phyloP scores from a whole-genome alignment of 2,888 invertebrate genomes.

The Laothoe populi region DNA sequence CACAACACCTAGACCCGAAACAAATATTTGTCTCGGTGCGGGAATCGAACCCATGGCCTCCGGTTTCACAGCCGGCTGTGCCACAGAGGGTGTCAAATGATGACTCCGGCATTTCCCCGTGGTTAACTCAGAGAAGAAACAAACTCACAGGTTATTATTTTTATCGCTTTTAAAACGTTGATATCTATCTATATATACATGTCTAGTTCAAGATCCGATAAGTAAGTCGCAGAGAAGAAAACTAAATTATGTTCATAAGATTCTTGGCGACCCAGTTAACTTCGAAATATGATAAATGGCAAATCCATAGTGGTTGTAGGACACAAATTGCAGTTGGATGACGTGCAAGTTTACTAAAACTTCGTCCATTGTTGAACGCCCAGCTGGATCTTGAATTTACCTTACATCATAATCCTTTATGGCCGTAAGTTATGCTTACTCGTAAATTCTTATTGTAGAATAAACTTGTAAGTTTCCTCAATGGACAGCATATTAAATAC shows the following conservation, averaged over 20 bases:
- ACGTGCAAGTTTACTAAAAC: slow-evolving; percentile 15
- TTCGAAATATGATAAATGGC: slow-evolving; percentile 16
- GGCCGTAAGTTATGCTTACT: slow-evolving; percentile 1
- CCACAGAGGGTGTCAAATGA: too few species aligned
- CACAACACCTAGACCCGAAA: too few species aligned
- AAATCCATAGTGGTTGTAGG: slow-evolving; percentile 8
- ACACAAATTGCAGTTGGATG: slow-evolving; percentile 21
- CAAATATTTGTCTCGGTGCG: too few species aligned
- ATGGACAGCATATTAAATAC: too few species aligned
- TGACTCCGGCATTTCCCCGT: too few species aligned
- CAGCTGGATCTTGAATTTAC: background rate
- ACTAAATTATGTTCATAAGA: background rate
- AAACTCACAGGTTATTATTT: too few species aligned
- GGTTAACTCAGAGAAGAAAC: too few species aligned
- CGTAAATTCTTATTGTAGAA: background rate
- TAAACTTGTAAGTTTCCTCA: background rate
- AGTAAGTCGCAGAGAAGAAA: background rate
- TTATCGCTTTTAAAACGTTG: too few species aligned
- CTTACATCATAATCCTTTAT: slow-evolving; percentile 22
- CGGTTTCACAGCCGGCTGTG: too few species aligned
- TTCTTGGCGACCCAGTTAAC: background rate
- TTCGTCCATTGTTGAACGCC: slow-evolving; percentile 14
- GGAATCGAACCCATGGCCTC: too few species aligned
- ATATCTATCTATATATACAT: background rate
- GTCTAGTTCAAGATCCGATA: background rate